Evolutionary conservation across 2,797 vertebrate genomes (phyloP).

Genomic region (Synanceia verrucosa): DNA sequence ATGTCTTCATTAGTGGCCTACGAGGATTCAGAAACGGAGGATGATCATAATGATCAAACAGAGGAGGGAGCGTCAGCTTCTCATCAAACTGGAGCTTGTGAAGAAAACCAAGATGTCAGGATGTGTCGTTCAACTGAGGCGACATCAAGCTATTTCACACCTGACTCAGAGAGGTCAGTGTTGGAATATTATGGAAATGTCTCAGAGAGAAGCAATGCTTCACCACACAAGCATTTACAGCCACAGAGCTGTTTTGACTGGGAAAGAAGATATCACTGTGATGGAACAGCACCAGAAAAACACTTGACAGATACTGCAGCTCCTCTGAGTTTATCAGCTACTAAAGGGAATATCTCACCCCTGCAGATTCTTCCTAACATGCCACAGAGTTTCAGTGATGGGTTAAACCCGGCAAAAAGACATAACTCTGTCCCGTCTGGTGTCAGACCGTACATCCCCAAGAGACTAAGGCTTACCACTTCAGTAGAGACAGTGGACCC

Average conservation of each 20-base stretch:
- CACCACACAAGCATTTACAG: not conserved
- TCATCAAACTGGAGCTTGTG: slow-evolving; percentile 2
- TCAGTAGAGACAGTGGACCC: slow-evolving; percentile 18
- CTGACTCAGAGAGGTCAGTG: not conserved
- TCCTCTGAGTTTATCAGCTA: slow-evolving; percentile 9
- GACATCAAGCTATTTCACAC: not conserved
- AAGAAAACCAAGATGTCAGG: slow-evolving; percentile 15
- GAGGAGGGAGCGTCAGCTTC: slow-evolving; percentile 13
- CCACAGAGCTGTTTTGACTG: slow-evolving; percentile 6
- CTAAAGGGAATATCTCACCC: not conserved
- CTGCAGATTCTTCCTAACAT: slow-evolving; percentile 3
- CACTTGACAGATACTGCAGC: slow-evolving; percentile 11
- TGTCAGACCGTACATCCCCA: slow-evolving; percentile 90
- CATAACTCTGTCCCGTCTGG: slow-evolving; percentile 38
- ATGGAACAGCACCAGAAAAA: not conserved
- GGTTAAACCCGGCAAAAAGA: slow-evolving; percentile 75
- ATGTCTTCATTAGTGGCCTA: slow-evolving; percentile 94
- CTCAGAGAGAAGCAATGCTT: slow-evolving; percentile 22
- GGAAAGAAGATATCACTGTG: not conserved
- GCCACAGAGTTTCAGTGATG: slow-evolving; percentile 11
- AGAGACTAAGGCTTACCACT: slow-evolving; percentile 82
- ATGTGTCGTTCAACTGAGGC: not conserved
- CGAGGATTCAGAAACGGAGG: slow-evolving; percentile 91
- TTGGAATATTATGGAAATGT: slow-evolving; percentile 14
- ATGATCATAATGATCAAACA: slow-evolving; percentile 66